Evolutionary conservation across 2,113 vertebrate genomes (phyloP).

Genomic region (Alethe castanea): DNA sequence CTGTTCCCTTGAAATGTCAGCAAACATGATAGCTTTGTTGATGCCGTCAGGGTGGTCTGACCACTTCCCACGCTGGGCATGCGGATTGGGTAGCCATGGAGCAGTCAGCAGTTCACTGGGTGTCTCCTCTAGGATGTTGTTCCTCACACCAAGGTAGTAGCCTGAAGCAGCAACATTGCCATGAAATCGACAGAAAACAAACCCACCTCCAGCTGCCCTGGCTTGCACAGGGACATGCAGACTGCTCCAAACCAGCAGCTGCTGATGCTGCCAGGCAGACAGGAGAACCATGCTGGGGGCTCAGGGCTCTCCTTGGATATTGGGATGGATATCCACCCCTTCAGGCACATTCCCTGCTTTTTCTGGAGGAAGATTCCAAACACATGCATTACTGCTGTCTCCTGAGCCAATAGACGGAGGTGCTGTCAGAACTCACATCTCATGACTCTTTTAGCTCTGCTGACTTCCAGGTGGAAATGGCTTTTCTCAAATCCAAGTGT

Average conservation of each 20-base stretch:
- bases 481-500: neutral
- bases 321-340: neutral
- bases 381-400: neutral
- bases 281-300: neutral
- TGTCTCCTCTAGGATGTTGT: constrained; percentile 25
- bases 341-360: neutral
- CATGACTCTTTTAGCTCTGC: neutral
- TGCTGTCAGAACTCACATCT: neutral
- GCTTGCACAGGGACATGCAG: neutral
- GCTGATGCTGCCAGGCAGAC: neutral
- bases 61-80: constrained; percentile 7
- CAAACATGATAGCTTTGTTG: constrained; percentile 42
- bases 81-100: neutral
- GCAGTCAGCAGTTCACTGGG: neutral
- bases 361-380: neutral
- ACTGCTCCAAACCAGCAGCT: constrained; percentile 11
- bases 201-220: constrained; percentile 47
- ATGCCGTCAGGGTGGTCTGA: constrained; percentile 38
- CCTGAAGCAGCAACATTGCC: constrained; percentile 26
- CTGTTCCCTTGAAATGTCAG: constrained; percentile 54
- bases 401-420: neutral
- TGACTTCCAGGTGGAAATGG: neutral
- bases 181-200: constrained; percentile 57
- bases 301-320: neutral
- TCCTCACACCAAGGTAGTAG: constrained; percentile 27